Evolutionary conservation across 2,888 invertebrate genomes (phyloP), one percentile per base, ranked within the genome.

Genomic region (Spatulosminthurus flaviceps): DNA sequence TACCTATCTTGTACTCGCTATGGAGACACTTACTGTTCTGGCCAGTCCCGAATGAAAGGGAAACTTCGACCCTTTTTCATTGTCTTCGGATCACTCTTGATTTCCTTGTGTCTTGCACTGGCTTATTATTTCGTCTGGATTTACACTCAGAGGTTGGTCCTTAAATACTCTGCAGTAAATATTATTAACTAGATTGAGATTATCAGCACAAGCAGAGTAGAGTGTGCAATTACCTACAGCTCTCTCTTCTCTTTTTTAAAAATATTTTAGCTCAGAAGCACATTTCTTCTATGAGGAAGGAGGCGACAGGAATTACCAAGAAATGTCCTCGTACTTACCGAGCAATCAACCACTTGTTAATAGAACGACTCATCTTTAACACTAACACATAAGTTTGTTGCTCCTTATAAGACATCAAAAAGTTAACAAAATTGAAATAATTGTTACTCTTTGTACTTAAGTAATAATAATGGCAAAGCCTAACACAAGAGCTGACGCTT

Each of bases 71-170:
- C 85, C 61, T 85, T 85, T 79, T 84, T 84, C 76, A 84, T 85
- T 70, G 85, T 85, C 21, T 85, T 85, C 81, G 85, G 85, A 43
- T 84, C 84, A 61, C 81, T 85, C 11, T 82, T 85, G 13, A 84
- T 85, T 69, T 85, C 85, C 13, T 80, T 85, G n/a, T 83, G 83
- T 71, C 82, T 85, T 71, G 85, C 85, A 19, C 72, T 85, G 79
- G 84, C 85, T 75, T 85, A 85, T 70, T 85, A 85, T 78, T 85
- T 85, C 81, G 84, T 84, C 11, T 85, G 85, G 85, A 83, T 85
- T 72, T 85, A 84, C 77, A 85, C 84, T n/a, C 84, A 85, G 81
- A 78, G 82, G 84, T 84, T 71, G 7, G 29, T 71, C 19, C 0
- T 28, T 9, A 11, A 28, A 1, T 16, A 16, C 28, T 42, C 43